Evolutionary conservation across 35 echinoderm and acorn worm genomes (phyloP).

Genomic region (Heliocidaris erythrogramma): DNA sequence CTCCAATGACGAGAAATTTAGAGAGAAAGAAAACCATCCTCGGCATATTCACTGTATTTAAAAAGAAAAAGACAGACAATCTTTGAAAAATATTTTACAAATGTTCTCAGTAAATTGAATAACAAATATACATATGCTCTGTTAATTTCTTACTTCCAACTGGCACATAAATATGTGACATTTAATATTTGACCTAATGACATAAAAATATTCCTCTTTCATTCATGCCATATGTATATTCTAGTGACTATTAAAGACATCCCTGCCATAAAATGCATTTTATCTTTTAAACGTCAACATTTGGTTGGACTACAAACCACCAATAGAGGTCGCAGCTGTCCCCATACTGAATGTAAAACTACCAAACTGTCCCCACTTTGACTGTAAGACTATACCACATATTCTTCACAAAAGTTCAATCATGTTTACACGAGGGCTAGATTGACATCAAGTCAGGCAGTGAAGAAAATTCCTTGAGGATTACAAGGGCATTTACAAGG

Average conservation of each 20-base stretch:
- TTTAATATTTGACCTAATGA: not conserved
- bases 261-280: slow-evolving; percentile 18
- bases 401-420: not conserved
- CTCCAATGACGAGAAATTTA: not conserved
- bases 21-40: not conserved
- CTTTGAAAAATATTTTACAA: not conserved
- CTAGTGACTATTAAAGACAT: slow-evolving; percentile 16
- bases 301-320: not conserved
- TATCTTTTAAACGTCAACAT: not conserved
- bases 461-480: not conserved
- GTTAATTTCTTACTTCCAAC: not conserved
- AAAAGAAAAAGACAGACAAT: not conserved
- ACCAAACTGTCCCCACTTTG: not conserved
- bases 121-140: slow-evolving; percentile 41
- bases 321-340: not conserved
- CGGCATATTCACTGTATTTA: not conserved
- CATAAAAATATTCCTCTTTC: slow-evolving; percentile 33
- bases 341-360: not conserved
- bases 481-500: too few relatives aligned
- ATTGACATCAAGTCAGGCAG: not conserved
- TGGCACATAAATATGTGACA: slow-evolving; percentile 6
- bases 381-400: not conserved
- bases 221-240: slow-evolving; percentile 17
- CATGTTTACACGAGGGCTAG: not conserved
- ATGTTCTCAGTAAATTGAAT: not conserved